Evolutionary conservation across 2,113 vertebrate genomes (phyloP), one percentile per base, ranked within the genome.

Genomic region (Lutjanus erythropterus): DNA sequence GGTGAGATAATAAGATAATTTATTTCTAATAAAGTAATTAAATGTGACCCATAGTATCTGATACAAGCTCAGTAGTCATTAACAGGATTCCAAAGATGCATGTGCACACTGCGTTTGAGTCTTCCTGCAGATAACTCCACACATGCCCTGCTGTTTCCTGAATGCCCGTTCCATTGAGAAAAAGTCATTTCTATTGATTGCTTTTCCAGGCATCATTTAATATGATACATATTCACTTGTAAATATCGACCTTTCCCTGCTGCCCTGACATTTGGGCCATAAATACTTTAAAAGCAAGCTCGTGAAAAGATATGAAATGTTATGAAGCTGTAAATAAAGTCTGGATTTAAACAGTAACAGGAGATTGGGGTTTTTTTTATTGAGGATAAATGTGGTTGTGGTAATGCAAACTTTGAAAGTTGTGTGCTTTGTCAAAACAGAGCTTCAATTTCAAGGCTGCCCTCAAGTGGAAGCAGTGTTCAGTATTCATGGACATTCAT

Each of bases 151-250:
- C 25, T 11, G 31, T 82, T 89, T 87, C 59, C 75, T 77, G 88
- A 64, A 55, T 12, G 55, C 61, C 31, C 31, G 1, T 35, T 88
- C 75, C 85, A 87, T 85, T 84, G 67, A 83, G 78, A 83, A 86
- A 72, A 73, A 88, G 81, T 72, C 83, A 77, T 90, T 90, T 77
- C 70, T 92, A 92, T 92, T 87, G 91, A 91, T 93, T 78, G 72
- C 75, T 75, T 74, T 92, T 90, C 90, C 89, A 90, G 91, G 90
- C 87, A 91, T 85, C 71, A 90, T 88, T 89, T 90, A 83, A 90
- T 89, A 88, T 75, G 87, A 92, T 91, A 89, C 88, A 80, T 58
- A 85, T 80, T 89, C 83, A 90, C 86, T 91, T 87, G 86, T 83
- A 86, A 87, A 90, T 87, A 90, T 91, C 67, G 88, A 92, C 84